Percentiles rank a stretch among this genome's conserved stretches.
Evolutionary conservation across 1,140 invertebrate genomes (phyloP).

Genomic region (Lucilia cuprina): DNA sequence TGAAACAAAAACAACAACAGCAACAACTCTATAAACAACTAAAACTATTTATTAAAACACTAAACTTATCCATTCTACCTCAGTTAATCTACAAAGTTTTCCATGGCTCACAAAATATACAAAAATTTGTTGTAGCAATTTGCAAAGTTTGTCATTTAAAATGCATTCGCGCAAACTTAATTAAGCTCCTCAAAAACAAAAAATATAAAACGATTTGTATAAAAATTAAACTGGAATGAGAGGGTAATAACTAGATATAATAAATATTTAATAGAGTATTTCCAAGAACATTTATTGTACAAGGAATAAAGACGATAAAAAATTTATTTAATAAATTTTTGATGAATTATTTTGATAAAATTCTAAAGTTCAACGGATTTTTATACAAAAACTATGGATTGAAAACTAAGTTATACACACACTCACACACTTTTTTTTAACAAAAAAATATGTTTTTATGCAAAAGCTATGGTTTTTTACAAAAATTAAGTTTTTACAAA

Average conservation of each 20-base stretch:
- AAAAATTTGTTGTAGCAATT: neutral
- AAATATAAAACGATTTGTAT: neutral
- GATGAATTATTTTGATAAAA: no score
- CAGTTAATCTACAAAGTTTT: constrained; percentile 7
- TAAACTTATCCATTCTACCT: neutral
- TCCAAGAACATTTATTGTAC: no score
- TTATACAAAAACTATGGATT: no score
- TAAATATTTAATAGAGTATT: neutral
- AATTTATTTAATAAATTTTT: no score
- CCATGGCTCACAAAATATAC: no score
- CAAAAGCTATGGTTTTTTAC: no score
- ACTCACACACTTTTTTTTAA: no score
- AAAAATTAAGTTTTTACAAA: no score
- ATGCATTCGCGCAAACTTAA: constrained; percentile 3
- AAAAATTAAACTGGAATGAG: neutral
- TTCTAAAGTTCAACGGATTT: no score
- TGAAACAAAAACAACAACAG: neutral
- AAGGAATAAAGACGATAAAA: no score
- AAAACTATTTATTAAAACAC: neutral
- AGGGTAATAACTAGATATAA: neutral
- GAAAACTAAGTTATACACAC: no score
- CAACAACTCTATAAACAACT: neutral
- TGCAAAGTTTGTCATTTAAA: neutral
- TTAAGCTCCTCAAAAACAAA: neutral
- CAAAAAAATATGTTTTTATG: no score